Conservation (phyloP, 2,113 vertebrate species). For the Pelusios castaneus region DNA sequence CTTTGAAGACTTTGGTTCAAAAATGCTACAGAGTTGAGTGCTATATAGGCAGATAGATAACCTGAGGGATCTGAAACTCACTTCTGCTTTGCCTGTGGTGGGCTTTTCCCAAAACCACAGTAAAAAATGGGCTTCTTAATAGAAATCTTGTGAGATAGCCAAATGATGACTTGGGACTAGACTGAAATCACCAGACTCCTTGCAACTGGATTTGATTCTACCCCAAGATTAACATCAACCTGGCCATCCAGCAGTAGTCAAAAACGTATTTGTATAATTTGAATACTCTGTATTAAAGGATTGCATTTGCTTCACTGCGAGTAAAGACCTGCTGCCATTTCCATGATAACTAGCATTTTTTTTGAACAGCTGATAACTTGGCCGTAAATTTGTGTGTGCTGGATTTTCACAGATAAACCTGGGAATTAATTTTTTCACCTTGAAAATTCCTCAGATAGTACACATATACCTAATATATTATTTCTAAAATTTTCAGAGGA, state of each 20-base stretch:
- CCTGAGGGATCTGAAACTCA: neutral
- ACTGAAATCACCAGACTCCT: neutral
- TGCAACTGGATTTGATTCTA: neutral
- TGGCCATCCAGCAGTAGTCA: neutral
- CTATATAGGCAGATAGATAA: neutral
- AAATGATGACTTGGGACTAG: neutral
- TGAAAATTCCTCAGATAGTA: neutral
- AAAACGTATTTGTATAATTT: neutral
- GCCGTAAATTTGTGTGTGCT: neutral
- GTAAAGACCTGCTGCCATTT: neutral
- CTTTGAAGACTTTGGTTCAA: neutral
- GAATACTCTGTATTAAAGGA: neutral
- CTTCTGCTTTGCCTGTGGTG: neutral
- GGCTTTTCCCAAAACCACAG: neutral
- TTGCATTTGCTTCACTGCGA: neutral
- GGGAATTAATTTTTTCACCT: neutral
- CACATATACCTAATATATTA: neutral
- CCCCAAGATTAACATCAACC: neutral
- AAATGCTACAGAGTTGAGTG: neutral
- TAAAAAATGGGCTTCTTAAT: neutral
- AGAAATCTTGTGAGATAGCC: neutral
- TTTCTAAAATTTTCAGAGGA: neutral
- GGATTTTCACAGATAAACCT: neutral
- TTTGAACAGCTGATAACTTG: neutral
- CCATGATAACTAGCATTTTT: neutral